These are phyloP conservation scores for Drosophila ustulata DNA, from an alignment of 2,888 invertebrate species.

Conservation along the genomic window DNA sequence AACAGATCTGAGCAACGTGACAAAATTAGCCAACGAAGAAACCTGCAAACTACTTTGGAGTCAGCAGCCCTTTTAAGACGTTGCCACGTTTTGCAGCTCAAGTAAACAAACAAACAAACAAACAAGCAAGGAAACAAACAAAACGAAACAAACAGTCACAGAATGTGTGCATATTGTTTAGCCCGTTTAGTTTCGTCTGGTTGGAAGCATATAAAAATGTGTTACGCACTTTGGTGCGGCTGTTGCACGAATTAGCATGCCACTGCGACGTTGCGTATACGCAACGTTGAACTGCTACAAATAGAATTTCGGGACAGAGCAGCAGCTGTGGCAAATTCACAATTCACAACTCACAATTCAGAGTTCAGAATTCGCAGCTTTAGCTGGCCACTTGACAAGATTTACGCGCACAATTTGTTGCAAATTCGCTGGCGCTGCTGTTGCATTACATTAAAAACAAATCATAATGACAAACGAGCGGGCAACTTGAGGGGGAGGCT, in stretches of 20 bases:
- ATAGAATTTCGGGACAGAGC: not conserved
- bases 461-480: conserved; percentile 68
- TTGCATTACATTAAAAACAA: conserved; percentile 66
- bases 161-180: not conserved
- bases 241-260: not conserved
- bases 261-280: not conserved
- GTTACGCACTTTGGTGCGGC: not conserved
- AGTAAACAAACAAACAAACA: too few relatives aligned
- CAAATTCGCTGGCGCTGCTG: conserved; percentile 54
- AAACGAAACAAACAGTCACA: not conserved
- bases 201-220: not conserved
- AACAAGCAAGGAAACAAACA: not conserved
- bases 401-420: conserved; percentile 76
- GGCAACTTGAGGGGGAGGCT: conserved; percentile 12
- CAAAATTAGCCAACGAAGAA: not conserved
- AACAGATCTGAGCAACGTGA: not conserved
- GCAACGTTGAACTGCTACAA: not conserved
- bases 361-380: not conserved
- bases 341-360: not conserved
- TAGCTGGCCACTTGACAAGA: conserved; percentile 57
- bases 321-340: conserved; percentile 15
- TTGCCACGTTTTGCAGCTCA: not conserved
- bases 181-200: not conserved
- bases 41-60: not conserved
- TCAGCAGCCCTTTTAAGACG: not conserved